phyloP scores from a whole-genome alignment of 64 coral and sea anemone species.

The Exaiptasia diaphana region DNA sequence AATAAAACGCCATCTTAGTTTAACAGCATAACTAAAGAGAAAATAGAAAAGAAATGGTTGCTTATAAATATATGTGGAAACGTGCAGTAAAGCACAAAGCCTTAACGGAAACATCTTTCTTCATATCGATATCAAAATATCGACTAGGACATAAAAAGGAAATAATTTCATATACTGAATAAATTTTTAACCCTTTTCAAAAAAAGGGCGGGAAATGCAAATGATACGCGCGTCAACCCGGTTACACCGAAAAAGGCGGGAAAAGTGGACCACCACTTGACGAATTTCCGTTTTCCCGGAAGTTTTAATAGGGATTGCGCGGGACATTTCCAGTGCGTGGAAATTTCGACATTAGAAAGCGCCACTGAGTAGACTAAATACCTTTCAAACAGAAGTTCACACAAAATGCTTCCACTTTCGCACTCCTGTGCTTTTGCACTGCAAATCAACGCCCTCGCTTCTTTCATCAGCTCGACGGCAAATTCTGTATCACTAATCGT shows the following conservation, averaged over 20 bases:
- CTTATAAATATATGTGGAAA: neutral
- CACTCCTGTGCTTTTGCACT: neutral
- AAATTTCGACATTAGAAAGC: too few species aligned
- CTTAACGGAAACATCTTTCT: neutral
- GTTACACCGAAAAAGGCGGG: too few species aligned
- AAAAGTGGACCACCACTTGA: too few species aligned
- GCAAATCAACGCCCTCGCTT: neutral
- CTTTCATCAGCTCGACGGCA: neutral
- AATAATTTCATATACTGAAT: too few species aligned
- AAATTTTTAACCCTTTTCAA: too few species aligned
- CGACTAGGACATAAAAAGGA: too few species aligned
- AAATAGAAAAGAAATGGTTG: neutral
- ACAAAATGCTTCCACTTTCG: neutral
- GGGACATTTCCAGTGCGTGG: too few species aligned
- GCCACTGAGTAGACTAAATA: neutral
- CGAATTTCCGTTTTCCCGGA: too few species aligned
- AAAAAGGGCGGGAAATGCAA: too few species aligned
- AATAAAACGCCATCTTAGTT: neutral
- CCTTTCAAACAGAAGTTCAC: constrained; percentile 2
- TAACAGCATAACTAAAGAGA: neutral
- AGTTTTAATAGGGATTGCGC: too few species aligned
- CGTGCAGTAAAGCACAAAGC: neutral
- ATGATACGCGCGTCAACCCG: too few species aligned
- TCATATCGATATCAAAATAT: too few species aligned
- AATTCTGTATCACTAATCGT: neutral